phyloP scores from a whole-genome alignment of 1,140 invertebrate species.

The Physella acuta region DNA sequence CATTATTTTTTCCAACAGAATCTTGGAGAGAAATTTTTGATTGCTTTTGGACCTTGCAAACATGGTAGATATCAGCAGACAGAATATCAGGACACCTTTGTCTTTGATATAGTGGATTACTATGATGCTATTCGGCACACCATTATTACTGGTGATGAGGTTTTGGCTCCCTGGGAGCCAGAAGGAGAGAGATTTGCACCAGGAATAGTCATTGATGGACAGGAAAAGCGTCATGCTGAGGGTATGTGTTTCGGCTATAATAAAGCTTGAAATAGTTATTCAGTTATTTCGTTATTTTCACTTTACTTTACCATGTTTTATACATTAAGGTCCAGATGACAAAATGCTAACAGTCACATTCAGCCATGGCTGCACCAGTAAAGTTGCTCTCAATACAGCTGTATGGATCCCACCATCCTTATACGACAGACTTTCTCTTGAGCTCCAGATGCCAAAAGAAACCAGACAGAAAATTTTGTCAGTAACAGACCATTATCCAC shows the following conservation, averaged over 20 bases:
- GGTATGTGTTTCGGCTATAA: too few relatives aligned
- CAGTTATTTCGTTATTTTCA: too few relatives aligned
- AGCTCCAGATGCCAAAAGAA: slow-evolving; percentile 49
- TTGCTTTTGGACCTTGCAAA: slow-evolving; percentile 53
- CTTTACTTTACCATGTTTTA: too few relatives aligned
- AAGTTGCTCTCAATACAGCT: slow-evolving; percentile 36
- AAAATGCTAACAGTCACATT: slow-evolving; percentile 41
- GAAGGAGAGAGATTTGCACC: slow-evolving; percentile 52
- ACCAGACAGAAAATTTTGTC: slow-evolving; percentile 40
- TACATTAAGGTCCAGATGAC: slow-evolving; percentile 11
- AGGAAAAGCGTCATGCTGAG: slow-evolving; percentile 35
- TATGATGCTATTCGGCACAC: slow-evolving; percentile 49
- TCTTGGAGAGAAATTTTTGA: slow-evolving; percentile 48
- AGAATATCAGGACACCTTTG: slow-evolving; percentile 53
- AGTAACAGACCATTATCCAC: slow-evolving; percentile 42
- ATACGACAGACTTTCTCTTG: slow-evolving; percentile 39
- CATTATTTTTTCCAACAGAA: too few relatives aligned
- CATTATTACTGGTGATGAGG: slow-evolving; percentile 47
- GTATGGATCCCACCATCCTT: slow-evolving; percentile 46
- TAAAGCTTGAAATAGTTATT: too few relatives aligned
- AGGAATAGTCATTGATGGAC: slow-evolving; percentile 53
- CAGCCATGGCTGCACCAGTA: slow-evolving; percentile 46
- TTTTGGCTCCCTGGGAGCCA: slow-evolving; percentile 52
- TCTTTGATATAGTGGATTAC: slow-evolving; percentile 53
- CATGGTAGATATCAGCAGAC: slow-evolving; percentile 46